Base-by-base conservation (phyloP, 2,888 invertebrate genomes). In the Mesorhabditis spiculigera region DNA sequence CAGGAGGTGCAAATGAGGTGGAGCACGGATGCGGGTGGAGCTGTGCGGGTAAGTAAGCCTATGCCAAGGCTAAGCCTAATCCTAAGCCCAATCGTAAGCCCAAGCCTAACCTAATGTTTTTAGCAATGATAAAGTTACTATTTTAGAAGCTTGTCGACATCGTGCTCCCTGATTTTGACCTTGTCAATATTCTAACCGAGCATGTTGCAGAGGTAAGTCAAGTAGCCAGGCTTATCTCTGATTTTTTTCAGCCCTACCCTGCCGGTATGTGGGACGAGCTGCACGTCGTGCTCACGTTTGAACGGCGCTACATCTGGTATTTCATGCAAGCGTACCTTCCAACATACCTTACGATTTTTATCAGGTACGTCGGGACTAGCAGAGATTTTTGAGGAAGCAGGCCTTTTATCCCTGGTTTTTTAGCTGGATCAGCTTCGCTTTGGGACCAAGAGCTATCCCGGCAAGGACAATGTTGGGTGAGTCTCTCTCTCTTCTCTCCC, bases 281-380 rank as follows among this genome's bases (percentile, higher is more conserved):
- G 58, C 84, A 85, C 66, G 81, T 85, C 43, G 77, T 45, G 70
- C 28, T 85, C 10, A 78, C 80, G 4, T 85, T 85, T 63, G 81
- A 83, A 58, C 63, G 85, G 16, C 69, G 84, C n/a, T 80, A 78
- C 66, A 74, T 81, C 61, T 84, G 82, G 82, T 85, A 85, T 68
- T 84, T 86, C 67, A 80, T 86, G 80, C 86, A 86, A 70, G 86
- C 86, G 3, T 86, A 86, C 66, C 77, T 86, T 5, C 85, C 85
- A 0, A 85, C 85, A 0, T 85, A 85, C 74, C 77, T 85, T 13
- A 85, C 85, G 10, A 85, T 85, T 61, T 84, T 84, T 67, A 82
- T 85, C 66, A 82, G 82, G 83, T 79, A 63, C 1, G 16, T 63
- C 28, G 4, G n/a, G 64, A 45, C 43, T 3, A 6, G 61, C 28